Evolutionary conservation across 2,888 invertebrate genomes (phyloP).

Genomic region (Prosopocoilus inquinatus): DNA sequence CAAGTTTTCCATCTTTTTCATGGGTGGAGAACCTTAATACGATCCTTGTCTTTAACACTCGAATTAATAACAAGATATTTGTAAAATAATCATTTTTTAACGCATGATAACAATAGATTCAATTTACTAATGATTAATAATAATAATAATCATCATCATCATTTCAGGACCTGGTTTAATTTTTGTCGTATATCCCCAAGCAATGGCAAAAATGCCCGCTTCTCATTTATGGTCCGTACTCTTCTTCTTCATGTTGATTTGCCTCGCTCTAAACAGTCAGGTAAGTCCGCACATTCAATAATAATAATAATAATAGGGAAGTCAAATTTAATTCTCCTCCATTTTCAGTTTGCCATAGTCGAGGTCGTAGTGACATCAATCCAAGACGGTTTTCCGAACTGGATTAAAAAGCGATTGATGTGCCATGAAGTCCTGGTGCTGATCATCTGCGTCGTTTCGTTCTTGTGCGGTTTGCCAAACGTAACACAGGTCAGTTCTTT

Average conservation of each 20-base stretch:
- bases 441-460: constrained; percentile 78
- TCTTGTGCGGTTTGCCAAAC: constrained; percentile 83
- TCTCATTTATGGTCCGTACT: constrained; percentile 87
- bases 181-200: constrained; percentile 90
- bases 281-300: constrained; percentile 50
- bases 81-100: too few relatives aligned
- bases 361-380: constrained; percentile 93
- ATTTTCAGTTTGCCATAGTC: constrained; percentile 84
- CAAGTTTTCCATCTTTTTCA: too few relatives aligned
- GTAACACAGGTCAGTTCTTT: constrained; percentile 67
- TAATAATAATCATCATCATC: too few relatives aligned
- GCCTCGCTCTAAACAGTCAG: constrained; percentile 85
- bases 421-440: constrained; percentile 86
- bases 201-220: constrained; percentile 89
- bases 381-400: constrained; percentile 87
- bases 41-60: too few relatives aligned
- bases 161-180: constrained; percentile 74
- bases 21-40: too few relatives aligned
- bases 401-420: constrained; percentile 78
- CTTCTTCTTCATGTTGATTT: constrained; percentile 88
- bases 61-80: too few relatives aligned
- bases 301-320: too few relatives aligned
- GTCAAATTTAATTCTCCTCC: neutral
- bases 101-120: too few relatives aligned
- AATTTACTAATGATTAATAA: too few relatives aligned